Evolutionary conservation across 2,113 vertebrate genomes (phyloP).

Genomic region (Poeciliopsis prolifica): DNA sequence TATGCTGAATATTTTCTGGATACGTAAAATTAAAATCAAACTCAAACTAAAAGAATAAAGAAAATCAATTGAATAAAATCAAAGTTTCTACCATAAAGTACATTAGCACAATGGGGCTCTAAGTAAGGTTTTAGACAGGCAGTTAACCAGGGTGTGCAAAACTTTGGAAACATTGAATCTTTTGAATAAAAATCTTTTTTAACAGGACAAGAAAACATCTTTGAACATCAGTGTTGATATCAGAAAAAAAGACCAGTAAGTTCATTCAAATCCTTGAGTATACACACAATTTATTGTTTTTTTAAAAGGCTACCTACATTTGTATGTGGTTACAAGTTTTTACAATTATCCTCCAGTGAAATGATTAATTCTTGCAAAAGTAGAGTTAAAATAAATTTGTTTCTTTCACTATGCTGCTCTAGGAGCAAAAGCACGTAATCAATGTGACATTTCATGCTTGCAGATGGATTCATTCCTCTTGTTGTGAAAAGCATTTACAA

Average conservation of each 20-base stretch:
- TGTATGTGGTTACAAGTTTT: neutral
- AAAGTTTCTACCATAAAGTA: too few species aligned
- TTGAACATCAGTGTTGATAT: neutral
- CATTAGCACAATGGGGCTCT: too few species aligned
- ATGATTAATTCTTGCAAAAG: neutral
- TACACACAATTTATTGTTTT: neutral
- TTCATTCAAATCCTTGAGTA: neutral
- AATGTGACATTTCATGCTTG: neutral
- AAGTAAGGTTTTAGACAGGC: too few species aligned
- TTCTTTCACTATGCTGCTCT: neutral
- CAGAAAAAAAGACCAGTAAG: neutral
- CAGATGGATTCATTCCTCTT: neutral
- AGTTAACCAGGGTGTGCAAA: too few species aligned
- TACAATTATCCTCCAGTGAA: neutral
- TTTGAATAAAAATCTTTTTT: neutral
- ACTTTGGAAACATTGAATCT: conserved; percentile 1
- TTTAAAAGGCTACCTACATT: neutral
- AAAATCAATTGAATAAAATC: too few species aligned
- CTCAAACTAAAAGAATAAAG: too few species aligned
- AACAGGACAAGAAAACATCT: neutral
- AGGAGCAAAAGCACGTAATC: neutral
- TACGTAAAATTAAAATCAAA: too few species aligned
- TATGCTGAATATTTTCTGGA: too few species aligned
- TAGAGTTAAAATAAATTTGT: neutral
- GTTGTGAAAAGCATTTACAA: neutral